phyloP scores from a whole-genome alignment of 2,113 vertebrate genomes.

The Dinomys branickii region DNA sequence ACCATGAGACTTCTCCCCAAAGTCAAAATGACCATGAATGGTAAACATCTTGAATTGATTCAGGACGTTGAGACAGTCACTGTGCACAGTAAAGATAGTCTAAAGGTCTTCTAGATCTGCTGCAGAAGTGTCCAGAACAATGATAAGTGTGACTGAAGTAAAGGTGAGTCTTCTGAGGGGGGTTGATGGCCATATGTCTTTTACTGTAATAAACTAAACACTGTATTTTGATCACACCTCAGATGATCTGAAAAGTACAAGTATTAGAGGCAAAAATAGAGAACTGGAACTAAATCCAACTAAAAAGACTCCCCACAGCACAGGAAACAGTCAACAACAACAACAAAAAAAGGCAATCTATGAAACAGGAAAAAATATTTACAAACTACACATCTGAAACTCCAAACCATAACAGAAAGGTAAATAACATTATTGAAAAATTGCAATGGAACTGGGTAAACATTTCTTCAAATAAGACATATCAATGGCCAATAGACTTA shows the following conservation, averaged over 20 bases:
- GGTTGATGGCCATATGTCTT: neutral
- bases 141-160: neutral
- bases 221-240: neutral
- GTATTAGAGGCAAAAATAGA: neutral
- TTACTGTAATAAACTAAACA: neutral
- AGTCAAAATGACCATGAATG: neutral
- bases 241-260: neutral
- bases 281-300: neutral
- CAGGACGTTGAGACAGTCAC: neutral
- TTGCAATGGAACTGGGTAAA: neutral
- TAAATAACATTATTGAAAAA: neutral
- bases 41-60: neutral
- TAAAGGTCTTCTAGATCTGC: neutral
- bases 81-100: neutral
- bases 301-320: neutral
- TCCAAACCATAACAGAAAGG: neutral
- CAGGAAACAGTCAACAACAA: neutral
- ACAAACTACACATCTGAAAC: neutral
- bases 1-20: neutral
- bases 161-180: neutral
- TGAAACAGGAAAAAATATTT: neutral
- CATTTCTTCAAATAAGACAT: neutral
- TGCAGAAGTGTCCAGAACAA: neutral
- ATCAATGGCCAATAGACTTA: neutral
- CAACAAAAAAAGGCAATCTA: neutral